Conservation (phyloP, 2,888 invertebrate species). For the Galerucella nymphaeae region DNA sequence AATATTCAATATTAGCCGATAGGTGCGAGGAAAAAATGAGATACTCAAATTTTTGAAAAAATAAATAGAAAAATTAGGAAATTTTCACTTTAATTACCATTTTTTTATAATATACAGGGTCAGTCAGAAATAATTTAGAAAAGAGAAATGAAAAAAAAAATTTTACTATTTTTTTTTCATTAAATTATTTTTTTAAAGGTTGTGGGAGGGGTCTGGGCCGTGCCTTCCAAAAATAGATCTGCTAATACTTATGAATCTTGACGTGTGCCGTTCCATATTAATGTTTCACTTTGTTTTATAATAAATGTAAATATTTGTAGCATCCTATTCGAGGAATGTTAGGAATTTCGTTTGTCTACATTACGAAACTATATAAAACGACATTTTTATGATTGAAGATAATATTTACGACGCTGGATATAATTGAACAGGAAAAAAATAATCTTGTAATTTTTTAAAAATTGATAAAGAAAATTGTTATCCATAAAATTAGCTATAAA, state of each 20-base stretch:
- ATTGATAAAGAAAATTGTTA: conserved; percentile 8
- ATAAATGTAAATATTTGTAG: background rate
- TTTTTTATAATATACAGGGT: no score
- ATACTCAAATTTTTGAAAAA: no score
- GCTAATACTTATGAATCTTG: background rate
- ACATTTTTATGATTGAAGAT: conserved; percentile 16
- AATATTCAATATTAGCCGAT: no score
- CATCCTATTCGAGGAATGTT: conserved; percentile 12
- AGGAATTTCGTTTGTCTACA: conserved; percentile 18
- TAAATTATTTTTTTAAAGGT: no score
- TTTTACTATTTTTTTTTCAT: no score
- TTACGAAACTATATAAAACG: background rate
- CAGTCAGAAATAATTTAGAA: no score
- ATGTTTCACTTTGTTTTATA: conserved; percentile 6
- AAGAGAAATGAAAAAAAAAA: no score
- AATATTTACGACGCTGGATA: background rate
- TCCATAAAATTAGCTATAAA: conserved; percentile 2
- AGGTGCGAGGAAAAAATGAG: no score
- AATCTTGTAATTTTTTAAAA: background rate
- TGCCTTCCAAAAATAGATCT: no score
- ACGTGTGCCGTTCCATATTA: background rate
- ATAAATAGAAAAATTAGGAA: no score
- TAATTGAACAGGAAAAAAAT: conserved; percentile 5
- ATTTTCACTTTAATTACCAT: no score
- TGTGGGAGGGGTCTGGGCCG: no score